Base-by-base conservation (phyloP, 1,140 invertebrate species). In the Gryllus bimaculatus region DNA sequence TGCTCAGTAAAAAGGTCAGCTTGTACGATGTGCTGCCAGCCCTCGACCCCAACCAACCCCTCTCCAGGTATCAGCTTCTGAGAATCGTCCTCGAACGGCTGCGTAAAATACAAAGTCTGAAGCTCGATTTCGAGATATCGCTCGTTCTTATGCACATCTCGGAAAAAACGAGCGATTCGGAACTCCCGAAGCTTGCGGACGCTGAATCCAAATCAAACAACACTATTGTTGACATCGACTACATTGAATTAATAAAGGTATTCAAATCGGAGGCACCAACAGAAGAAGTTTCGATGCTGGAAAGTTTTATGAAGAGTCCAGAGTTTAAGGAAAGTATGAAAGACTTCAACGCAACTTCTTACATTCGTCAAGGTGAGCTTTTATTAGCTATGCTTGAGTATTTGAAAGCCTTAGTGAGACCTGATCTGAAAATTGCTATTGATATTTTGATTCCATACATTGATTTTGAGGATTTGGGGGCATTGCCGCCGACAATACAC, bases 231-330 rank as follows among this genome's bases (percentile, higher is more conserved):
- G 75, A 76, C 15, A 76, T 48, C 48, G 75, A 76, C 48, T 76
- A 47, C 47, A 47, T 47, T n/a, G 39, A 76, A 18, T 47, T 76
- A 6, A 18, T 76, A 4, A 39, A 76, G 39, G 75, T 76, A 15
- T 48, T 76, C 18, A 76, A 76, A 76, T n/a, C 26, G 48, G 75
- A 76, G 48, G 75, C 75, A n/a, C 75, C 75, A 47, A 76, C 39
- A 13, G 13, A 76, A 12, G 8, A 39, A 48, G 26, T 76, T 47
- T 26, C 47, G n/a, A 13, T 47, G 8, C 18, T 76, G 39, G 10
- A 15, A 39, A 48, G n/a, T n/a, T 48, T 76, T 8, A 47, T 76
- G 39, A 48, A 48, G 39, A 76, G n/a, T 47, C 75, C 10, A 47
- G 75, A 76, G n/a, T 47, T 76, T 18, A 47, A 76, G 10, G 48